These are phyloP conservation scores for Ifrita kowaldi DNA, from an alignment of 2,113 vertebrate species.

Conservation along the genomic window DNA sequence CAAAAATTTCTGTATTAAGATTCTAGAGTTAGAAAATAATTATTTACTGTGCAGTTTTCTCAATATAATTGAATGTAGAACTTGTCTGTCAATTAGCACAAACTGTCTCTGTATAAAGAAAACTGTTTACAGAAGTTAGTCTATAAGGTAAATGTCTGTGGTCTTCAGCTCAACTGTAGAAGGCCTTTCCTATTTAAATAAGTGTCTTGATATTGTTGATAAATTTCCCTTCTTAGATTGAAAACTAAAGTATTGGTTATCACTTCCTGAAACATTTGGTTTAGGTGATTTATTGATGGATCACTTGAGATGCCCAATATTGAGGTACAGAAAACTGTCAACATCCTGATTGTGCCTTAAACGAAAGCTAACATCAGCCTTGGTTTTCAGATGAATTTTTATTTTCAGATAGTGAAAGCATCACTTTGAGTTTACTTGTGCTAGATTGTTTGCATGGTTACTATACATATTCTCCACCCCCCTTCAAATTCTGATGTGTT, in stretches of 20 bases:
- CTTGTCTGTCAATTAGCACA: background rate
- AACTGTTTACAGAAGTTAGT: background rate
- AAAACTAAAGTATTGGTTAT: background rate
- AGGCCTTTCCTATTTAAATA: background rate
- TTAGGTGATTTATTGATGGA: background rate
- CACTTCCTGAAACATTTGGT: background rate
- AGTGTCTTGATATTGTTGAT: background rate
- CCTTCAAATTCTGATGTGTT: fast-evolving
- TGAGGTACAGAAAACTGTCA: background rate
- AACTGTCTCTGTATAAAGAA: background rate
- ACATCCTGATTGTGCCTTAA: background rate
- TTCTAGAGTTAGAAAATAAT: background rate
- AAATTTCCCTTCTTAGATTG: background rate
- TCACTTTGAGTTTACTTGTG: background rate
- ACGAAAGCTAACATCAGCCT: background rate
- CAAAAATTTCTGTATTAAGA: background rate
- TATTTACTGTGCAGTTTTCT: background rate
- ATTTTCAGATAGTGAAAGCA: background rate
- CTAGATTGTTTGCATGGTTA: background rate
- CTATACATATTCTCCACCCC: background rate
- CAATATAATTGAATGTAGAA: background rate
- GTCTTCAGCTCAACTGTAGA: background rate
- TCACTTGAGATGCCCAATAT: background rate
- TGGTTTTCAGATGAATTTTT: background rate
- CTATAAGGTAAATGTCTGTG: background rate